Percentiles rank a stretch among this genome's conserved stretches.
Conservation (phyloP, 2,888 invertebrate species). For the Spialia ferax region DNA sequence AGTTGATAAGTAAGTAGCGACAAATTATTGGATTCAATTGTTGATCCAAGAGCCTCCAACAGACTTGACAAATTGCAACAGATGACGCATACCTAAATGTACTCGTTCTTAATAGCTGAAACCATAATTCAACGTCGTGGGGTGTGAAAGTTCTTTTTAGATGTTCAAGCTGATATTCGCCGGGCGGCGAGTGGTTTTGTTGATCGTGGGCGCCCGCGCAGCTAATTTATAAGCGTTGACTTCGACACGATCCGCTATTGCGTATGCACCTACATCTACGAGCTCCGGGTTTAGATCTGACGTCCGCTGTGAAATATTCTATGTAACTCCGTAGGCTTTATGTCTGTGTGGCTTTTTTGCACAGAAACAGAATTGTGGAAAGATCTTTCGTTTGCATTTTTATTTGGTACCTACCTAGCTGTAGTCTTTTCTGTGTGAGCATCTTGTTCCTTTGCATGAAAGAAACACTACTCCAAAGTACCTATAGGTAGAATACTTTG, state of each 20-base stretch:
- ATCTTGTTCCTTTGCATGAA: background rate
- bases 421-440: constrained; percentile 4
- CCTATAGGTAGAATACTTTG: no score
- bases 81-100: no score
- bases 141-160: constrained; percentile 58
- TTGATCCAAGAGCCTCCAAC: no score
- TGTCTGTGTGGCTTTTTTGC: constrained; percentile 22
- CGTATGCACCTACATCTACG: constrained; percentile 52
- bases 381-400: background rate
- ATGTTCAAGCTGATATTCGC: constrained; percentile 74
- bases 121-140: constrained; percentile 19
- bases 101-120: background rate
- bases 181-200: constrained; percentile 71
- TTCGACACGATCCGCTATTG: constrained; percentile 74
- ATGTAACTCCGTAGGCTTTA: constrained; percentile 23
- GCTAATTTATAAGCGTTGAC: constrained; percentile 82
- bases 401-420: no score
- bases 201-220: constrained; percentile 63
- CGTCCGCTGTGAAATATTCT: constrained; percentile 38
- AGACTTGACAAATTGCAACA: no score
- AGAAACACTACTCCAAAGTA: no score
- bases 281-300: constrained; percentile 33
- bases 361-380: background rate
- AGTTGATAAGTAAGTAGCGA: no score
- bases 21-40: no score